phyloP scores from a whole-genome alignment of 1,140 invertebrate species.

The Drosophila elegans region DNA sequence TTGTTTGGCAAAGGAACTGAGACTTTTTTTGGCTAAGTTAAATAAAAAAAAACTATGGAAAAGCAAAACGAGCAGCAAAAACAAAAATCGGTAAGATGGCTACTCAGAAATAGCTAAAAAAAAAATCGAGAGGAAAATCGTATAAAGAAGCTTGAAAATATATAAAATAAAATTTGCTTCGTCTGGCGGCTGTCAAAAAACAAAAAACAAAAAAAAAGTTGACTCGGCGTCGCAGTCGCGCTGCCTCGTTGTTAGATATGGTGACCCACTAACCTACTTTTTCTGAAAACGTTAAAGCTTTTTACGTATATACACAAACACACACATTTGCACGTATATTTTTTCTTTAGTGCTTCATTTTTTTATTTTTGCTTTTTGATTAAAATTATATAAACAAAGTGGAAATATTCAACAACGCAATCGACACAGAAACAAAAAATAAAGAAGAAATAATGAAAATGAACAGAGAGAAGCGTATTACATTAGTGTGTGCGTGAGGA shows the following conservation, averaged over 20 bases:
- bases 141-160: constrained; percentile 24
- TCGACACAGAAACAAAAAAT: constrained; percentile 76
- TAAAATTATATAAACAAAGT: constrained; percentile 84
- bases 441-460: constrained; percentile 75
- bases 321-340: constrained; percentile 9
- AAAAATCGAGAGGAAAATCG: constrained; percentile 27
- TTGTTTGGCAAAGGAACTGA: constrained; percentile 40
- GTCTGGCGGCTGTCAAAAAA: constrained; percentile 63
- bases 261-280: constrained; percentile 85
- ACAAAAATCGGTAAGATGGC: constrained; percentile 16
- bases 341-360: constrained; percentile 51
- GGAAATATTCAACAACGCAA: constrained; percentile 84
- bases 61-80: constrained; percentile 12
- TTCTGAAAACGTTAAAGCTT: constrained; percentile 76
- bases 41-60: constrained; percentile 13
- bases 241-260: constrained; percentile 81
- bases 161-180: constrained; percentile 54
- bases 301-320: constrained; percentile 48
- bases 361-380: constrained; percentile 54
- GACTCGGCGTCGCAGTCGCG: constrained; percentile 15
- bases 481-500: constrained; percentile 30
- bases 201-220: constrained; percentile 34
- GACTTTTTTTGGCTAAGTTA: constrained; percentile 30
- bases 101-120: constrained; percentile 12
- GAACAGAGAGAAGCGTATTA: constrained; percentile 36